phyloP scores from a whole-genome alignment of 2,113 vertebrate genomes.

The Lates calcarifer region DNA sequence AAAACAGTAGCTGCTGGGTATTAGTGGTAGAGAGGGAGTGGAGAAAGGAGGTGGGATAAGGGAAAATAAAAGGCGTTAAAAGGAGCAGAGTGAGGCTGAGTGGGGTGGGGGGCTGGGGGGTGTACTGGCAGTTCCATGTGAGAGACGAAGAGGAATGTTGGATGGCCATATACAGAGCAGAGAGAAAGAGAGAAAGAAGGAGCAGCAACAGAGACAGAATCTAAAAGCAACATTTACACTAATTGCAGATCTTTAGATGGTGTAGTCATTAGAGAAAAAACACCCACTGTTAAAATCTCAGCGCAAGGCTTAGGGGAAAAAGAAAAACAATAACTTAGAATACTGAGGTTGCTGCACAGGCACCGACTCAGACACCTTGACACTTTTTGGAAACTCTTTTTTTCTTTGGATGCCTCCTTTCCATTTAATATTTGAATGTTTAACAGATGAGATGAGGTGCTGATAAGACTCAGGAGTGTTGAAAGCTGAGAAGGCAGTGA shows the following conservation, averaged over 20 bases:
- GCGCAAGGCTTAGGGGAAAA: neutral
- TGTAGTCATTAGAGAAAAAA: conserved; percentile 6
- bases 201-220: conserved; percentile 7
- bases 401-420: conserved; percentile 23
- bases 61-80: conserved; percentile 66
- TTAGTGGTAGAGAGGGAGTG: conserved; percentile 30
- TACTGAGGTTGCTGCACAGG: neutral
- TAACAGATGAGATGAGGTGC: conserved; percentile 16
- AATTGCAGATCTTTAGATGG: conserved; percentile 34
- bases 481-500: conserved; percentile 41
- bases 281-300: conserved; percentile 7
- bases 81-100: conserved; percentile 40
- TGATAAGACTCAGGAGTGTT: conserved; percentile 28
- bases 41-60: conserved; percentile 41
- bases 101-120: conserved; percentile 40
- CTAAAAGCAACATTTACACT: conserved; percentile 37
- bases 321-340: neutral
- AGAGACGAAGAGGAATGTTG: conserved; percentile 79
- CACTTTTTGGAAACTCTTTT: neutral
- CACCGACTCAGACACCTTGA: neutral
- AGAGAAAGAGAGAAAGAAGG: conserved; percentile 8
- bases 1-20: conserved; percentile 46
- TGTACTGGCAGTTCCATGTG: conserved; percentile 71
- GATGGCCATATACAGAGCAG: conserved; percentile 41
- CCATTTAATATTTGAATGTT: conserved; percentile 19